Evolutionary conservation across 2,888 invertebrate species (phyloP).

Genomic region (Antheraea assamensis): DNA sequence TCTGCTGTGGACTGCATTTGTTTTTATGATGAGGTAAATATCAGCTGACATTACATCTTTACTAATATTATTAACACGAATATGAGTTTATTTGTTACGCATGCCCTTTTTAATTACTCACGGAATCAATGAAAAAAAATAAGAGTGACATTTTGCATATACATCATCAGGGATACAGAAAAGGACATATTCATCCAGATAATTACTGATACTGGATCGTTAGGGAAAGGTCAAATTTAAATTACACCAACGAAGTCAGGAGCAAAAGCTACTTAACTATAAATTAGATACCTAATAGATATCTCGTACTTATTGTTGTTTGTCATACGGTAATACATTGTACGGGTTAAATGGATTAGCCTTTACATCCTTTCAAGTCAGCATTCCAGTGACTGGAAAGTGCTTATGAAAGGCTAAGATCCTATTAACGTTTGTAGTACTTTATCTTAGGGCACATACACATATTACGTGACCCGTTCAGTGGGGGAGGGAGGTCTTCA

Average conservation of each 20-base stretch:
- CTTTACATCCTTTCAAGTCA: conserved; percentile 25
- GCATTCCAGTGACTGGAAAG: conserved; percentile 34
- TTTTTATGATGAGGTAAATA: conserved; percentile 72
- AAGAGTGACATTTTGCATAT: too few relatives aligned
- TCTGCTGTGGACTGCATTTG: conserved; percentile 65
- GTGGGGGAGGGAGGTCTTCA: too few relatives aligned
- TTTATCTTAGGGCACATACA: background rate
- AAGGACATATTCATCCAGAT: too few relatives aligned
- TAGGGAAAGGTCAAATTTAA: too few relatives aligned
- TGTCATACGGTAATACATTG: conserved; percentile 1
- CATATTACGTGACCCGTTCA: too few relatives aligned
- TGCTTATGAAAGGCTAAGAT: conserved; percentile 19
- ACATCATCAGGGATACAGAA: background rate
- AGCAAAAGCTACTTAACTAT: background rate
- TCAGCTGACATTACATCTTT: conserved; percentile 20
- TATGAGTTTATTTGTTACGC: conserved; percentile 21
- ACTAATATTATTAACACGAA: too few relatives aligned
- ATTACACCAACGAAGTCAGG: too few relatives aligned
- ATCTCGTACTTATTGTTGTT: conserved; percentile 4
- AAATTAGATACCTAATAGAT: conserved; percentile 1
- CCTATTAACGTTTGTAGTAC: background rate
- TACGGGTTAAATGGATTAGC: conserved; percentile 7
- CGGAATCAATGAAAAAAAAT: too few relatives aligned
- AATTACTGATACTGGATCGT: too few relatives aligned
- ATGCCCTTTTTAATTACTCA: too few relatives aligned